Percentiles rank a stretch among this genome's conserved stretches.
Evolutionary conservation across 1,140 invertebrate species (phyloP).

Genomic region (Holotrichia oblita): DNA sequence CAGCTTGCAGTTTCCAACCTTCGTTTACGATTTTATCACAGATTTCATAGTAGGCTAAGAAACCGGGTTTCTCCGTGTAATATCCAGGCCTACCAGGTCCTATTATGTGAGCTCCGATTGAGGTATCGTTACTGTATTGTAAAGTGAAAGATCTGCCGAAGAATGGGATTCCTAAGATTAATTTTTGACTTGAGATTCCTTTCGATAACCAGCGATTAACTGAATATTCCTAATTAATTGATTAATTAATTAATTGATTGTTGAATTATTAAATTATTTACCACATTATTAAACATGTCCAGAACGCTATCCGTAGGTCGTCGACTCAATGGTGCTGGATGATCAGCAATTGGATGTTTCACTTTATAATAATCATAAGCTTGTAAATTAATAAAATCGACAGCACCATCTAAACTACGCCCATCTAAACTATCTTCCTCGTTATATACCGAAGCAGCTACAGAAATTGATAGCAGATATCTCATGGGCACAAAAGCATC

Average conservation of each 20-base stretch:
- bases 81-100: slow-evolving; percentile 79
- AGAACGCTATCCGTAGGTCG: slow-evolving; percentile 56
- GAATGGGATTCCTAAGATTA: slow-evolving; percentile 70
- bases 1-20: slow-evolving; percentile 69
- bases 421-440: slow-evolving; percentile 64
- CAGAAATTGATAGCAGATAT: slow-evolving; percentile 67
- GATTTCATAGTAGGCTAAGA: slow-evolving; percentile 66
- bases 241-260: too few relatives aligned
- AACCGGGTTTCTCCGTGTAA: slow-evolving; percentile 57
- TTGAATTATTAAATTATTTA: slow-evolving; percentile 52
- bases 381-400: slow-evolving; percentile 77
- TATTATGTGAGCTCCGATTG: slow-evolving; percentile 64
- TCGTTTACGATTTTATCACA: slow-evolving; percentile 73
- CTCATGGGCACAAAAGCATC: slow-evolving; percentile 63
- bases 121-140: slow-evolving; percentile 62
- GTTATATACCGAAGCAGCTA: slow-evolving; percentile 65
- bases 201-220: slow-evolving; percentile 66
- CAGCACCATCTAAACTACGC: slow-evolving; percentile 57
- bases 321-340: slow-evolving; percentile 64
- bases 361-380: slow-evolving; percentile 75
- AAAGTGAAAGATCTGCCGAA: slow-evolving; percentile 71
- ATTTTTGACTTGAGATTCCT: slow-evolving; percentile 67
- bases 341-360: slow-evolving; percentile 69
- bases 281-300: slow-evolving; percentile 60
- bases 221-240: slow-evolving; percentile 62